phyloP scores from a whole-genome alignment of 2,888 invertebrate species.

The Orchesellides sinensis region DNA sequence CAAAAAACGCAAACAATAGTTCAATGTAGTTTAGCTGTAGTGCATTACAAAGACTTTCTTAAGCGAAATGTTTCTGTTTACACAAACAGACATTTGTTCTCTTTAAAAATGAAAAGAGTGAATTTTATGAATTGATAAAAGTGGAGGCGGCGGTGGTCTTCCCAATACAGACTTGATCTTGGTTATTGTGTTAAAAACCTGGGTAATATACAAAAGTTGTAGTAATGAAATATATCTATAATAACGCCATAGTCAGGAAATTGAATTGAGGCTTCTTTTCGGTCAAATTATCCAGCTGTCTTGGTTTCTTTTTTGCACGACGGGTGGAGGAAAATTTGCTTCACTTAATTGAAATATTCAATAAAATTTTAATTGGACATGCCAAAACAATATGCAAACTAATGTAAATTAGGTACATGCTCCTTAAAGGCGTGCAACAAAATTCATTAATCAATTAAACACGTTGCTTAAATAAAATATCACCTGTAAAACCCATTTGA shows the following conservation, averaged over 20 bases:
- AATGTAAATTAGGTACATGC: constrained; percentile 14
- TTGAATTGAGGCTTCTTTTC: neutral
- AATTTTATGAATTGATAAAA: neutral
- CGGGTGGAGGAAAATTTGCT: neutral
- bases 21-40: neutral
- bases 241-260: neutral
- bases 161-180: neutral
- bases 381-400: constrained; percentile 33
- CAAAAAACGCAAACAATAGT: constrained; percentile 41
- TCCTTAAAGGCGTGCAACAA: constrained; percentile 23
- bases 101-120: neutral
- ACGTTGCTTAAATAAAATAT: no score
- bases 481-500: no score
- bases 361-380: constrained; percentile 35
- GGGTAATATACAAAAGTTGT: no score
- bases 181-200: neutral
- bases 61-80: constrained; percentile 57
- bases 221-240: no score
- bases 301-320: neutral
- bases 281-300: constrained; percentile 30
- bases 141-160: neutral
- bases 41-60: constrained; percentile 22
- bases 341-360: constrained; percentile 54
- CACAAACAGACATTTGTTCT: constrained; percentile 15
- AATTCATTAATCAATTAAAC: constrained; percentile 26